A percentile compares a stretch with the other conserved stretches of the same genome.
Evolutionary conservation across 2,113 vertebrate species (phyloP).

Genomic region (Callocephalon fimbriatum): DNA sequence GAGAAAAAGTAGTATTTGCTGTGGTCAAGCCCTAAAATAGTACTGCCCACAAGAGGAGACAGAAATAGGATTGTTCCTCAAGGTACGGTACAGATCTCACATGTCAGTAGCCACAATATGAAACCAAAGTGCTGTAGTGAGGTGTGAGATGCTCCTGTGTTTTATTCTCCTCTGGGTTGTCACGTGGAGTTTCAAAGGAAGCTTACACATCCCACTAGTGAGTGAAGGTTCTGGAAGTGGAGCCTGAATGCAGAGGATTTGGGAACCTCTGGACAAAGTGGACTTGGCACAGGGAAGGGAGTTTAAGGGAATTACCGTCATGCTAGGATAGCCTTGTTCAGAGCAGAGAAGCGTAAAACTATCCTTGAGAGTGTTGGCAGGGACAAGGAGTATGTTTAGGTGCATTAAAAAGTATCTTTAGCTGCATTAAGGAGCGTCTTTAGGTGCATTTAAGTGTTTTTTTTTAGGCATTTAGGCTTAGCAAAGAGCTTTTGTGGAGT

Average conservation of each 20-base stretch:
- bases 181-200: background rate
- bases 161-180: background rate
- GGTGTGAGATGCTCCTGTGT: background rate
- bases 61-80: background rate
- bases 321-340: background rate
- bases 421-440: background rate
- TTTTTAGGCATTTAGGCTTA: background rate
- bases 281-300: fast-evolving
- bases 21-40: background rate
- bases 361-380: background rate
- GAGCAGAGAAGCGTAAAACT: background rate
- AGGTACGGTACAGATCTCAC: background rate
- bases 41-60: background rate
- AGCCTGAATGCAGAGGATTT: background rate
- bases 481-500: background rate
- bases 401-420: background rate
- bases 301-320: background rate
- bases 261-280: fast-evolving
- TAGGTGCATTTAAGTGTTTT: background rate
- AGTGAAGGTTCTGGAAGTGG: background rate
- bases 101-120: background rate
- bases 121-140: background rate
- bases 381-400: background rate
- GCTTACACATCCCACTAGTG: background rate
- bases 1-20: fast-evolving